Base-by-base conservation (phyloP, 2,113 vertebrate species). In the Aphyosemion australe region DNA sequence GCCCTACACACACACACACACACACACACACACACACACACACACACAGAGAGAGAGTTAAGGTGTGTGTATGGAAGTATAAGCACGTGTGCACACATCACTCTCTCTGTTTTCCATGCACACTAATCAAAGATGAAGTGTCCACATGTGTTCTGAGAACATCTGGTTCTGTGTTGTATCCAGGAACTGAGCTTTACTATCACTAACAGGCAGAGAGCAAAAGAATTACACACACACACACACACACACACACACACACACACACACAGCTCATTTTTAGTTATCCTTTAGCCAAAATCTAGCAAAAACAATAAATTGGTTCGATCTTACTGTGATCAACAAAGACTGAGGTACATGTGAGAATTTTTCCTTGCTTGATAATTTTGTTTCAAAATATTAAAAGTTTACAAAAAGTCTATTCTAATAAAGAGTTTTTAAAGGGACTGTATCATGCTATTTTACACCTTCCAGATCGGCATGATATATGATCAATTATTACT, bases 91-190 rank as follows among this genome's bases (percentile, higher is more conserved):
- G 52, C 31, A 4, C 60, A 42, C 57, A 26, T 61, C 54, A 57
- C 20, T 50, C 59, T 26, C 71, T 74, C 80, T 79, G 84, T 79
- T 79, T 82, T 81, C 76, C 64, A 72, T 77, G 68, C 69, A 41
- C 59, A 31, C 77, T 85, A 88, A 90, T 89, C 84, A 58, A 78
- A 85, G 74, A 68, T 10, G 80, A 87, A 84, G 75, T 74, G 80
- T 86, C 78, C 84, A 87, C 83, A 84, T 87, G 82, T 86, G 83
- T 59, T 9, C 71, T 69, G 48, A 15, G 69, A 80, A 87, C 86
- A 88, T 90, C 90, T 90, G 88, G 78, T 83, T 85, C 80, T 82
- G 49, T 11, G 69, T 83, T 55, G 11, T 52, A 67, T 14, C 45
- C 79, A 78, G 82, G 74, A 88, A 79, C 84, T 82, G 52, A 12